These are phyloP conservation scores for Leptestheria dahalacensis DNA, from an alignment of 1,140 invertebrate genomes.

Conservation along the genomic window DNA sequence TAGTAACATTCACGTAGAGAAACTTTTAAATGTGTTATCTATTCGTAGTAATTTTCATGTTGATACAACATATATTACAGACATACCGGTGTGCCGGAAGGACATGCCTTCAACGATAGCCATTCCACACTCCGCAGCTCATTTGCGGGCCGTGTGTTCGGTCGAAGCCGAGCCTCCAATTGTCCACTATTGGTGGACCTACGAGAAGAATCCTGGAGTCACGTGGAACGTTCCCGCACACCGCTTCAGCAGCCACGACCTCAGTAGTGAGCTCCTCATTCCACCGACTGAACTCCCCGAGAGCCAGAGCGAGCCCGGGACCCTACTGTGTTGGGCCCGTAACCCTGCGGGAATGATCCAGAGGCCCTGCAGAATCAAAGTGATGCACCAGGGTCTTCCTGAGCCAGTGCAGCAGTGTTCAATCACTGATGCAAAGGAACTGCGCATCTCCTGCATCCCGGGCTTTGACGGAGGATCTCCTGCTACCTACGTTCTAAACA, in stretches of 20 bases:
- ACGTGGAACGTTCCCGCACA: neutral
- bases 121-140: neutral
- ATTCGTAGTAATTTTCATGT: no score
- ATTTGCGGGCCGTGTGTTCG: neutral
- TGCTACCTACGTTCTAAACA: neutral
- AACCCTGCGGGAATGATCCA: neutral
- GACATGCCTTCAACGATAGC: neutral
- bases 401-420: neutral
- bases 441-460: neutral
- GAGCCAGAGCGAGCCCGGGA: neutral
- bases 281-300: neutral
- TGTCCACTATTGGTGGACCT: neutral
- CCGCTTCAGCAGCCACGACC: neutral
- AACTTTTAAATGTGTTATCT: no score
- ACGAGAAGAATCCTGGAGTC: neutral
- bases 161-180: neutral
- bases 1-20: no score
- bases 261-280: neutral
- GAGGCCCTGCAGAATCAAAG: neutral
- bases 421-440: neutral
- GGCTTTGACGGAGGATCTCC: neutral
- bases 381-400: neutral
- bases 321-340: neutral
- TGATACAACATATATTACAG: no score
- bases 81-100: neutral